Base-by-base conservation (phyloP, 37 sponge, comb jelly and placozoan species). In the Ephydatia muelleri region DNA sequence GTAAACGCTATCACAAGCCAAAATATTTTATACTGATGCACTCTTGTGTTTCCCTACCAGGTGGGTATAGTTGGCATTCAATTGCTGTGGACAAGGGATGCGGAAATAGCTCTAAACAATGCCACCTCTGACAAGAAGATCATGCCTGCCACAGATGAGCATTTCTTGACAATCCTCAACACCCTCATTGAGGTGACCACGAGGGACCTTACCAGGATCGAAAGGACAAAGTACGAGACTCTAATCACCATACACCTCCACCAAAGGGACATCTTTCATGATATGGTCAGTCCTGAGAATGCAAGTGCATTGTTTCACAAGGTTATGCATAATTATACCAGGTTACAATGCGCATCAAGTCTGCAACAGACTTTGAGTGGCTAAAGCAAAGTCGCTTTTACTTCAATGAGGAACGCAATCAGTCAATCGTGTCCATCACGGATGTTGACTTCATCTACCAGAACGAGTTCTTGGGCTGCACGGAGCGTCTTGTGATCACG, bases 401-500 rank as follows among this genome's bases (percentile, higher is more conserved):
- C 93, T 98, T 90, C 90, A 93, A 88, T 66, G 95, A 96, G 11
- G 99, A 98, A 39, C 91, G 79, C 49, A 94, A 98, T 47, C 43
- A 84, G n/a, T 88, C 90, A 65, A 36, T 91, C 35, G 93, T 98
- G 33, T 93, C 93, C 79, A 93, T 98, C 84, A 98, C 99, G 25
- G 97, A 98, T 66, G 99, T 98, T 25, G 87, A 98, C 79, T 98
- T 98, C 80, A 88, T 72, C 57, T 98, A 98, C 80, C 99, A 98
- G 88, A 94, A 98, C 82, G 99, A 98, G 89, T 98, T 94, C 84
- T 85, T 96, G n/a, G 99, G 99, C 47, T 98, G 99, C 79, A 96
- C 93, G 28, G 99, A 98, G 77, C 93, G 99, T 76, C 95, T 98
- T 26, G 97, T 96, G 72, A 98, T 98, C 86, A 98, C 99, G 13